Evolutionary conservation across 2,888 invertebrate species (phyloP).

Genomic region (Drosophila hamatofila): DNA sequence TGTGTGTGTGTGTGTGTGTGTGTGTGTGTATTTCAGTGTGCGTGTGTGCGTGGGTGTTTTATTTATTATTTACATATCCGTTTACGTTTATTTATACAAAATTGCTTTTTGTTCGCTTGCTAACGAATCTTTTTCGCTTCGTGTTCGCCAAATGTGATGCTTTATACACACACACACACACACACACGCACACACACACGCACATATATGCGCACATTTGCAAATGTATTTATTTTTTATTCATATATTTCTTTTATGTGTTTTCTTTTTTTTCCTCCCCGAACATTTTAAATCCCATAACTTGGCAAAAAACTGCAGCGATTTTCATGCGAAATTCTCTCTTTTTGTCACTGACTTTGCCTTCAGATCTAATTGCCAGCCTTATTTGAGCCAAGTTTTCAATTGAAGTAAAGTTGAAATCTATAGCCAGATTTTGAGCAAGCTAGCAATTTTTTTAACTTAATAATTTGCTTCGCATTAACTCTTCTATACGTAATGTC

Average conservation of each 20-base stretch:
- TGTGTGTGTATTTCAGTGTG: background rate
- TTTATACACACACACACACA: constrained; percentile 13
- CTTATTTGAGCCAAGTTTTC: background rate
- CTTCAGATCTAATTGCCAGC: constrained; percentile 9
- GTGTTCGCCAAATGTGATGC: constrained; percentile 45
- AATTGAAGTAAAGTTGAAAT: background rate
- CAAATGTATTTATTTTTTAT: constrained; percentile 3
- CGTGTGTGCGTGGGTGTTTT: constrained; percentile 45
- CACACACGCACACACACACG: constrained; percentile 1
- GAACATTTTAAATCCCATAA: constrained; percentile 10
- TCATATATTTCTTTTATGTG: constrained; percentile 13
- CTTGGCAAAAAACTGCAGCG: constrained; percentile 16
- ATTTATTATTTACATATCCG: constrained; percentile 69
- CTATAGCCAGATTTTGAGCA: background rate
- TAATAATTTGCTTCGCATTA: background rate
- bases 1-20: constrained; percentile 1
- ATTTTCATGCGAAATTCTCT: constrained; percentile 22
- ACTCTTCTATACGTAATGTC: background rate
- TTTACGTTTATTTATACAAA: constrained; percentile 69
- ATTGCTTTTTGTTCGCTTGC: constrained; percentile 58
- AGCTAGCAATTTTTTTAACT: no score
- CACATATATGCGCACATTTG: constrained; percentile 1
- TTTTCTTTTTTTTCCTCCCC: background rate
- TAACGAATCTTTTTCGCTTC: constrained; percentile 53
- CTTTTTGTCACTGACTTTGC: constrained; percentile 1